Percentiles rank a stretch among this genome's conserved stretches.
Conservation (phyloP, 2,113 vertebrate genomes). For the Hylia prasina region DNA sequence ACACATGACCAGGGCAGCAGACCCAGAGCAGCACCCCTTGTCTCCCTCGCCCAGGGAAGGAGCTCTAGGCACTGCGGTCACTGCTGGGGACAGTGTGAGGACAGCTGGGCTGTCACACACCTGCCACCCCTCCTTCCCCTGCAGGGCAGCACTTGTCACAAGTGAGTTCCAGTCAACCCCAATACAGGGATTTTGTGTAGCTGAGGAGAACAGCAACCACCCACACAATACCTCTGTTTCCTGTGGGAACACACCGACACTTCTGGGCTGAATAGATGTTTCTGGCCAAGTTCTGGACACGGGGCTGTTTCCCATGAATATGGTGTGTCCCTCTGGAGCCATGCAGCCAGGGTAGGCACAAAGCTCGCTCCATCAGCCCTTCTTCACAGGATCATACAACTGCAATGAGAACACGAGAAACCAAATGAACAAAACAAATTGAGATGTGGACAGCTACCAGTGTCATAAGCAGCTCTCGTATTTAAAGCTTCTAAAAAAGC, state of each 20-base stretch:
- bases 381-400: not conserved
- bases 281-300: not conserved
- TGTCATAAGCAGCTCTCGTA: not conserved
- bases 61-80: accelerated
- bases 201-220: not conserved
- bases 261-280: conserved; percentile 8
- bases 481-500: not conserved
- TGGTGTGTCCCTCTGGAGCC: not conserved
- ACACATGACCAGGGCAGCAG: not conserved
- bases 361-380: not conserved
- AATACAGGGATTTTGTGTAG: not conserved
- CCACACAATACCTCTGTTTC: not conserved
- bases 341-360: not conserved
- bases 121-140: not conserved
- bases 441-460: not conserved
- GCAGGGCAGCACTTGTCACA: not conserved
- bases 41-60: not conserved
- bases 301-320: not conserved
- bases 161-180: not conserved
- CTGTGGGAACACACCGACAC: not conserved
- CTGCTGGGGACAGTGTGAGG: not conserved
- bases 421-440: not conserved
- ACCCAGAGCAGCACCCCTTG: not conserved
- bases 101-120: not conserved
- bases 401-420: not conserved